Percentiles rank a stretch among this genome's conserved stretches.
These are phyloP conservation scores for Syrmaticus mikado DNA, from an alignment of 2,113 vertebrate genomes.

Conservation along the genomic window DNA sequence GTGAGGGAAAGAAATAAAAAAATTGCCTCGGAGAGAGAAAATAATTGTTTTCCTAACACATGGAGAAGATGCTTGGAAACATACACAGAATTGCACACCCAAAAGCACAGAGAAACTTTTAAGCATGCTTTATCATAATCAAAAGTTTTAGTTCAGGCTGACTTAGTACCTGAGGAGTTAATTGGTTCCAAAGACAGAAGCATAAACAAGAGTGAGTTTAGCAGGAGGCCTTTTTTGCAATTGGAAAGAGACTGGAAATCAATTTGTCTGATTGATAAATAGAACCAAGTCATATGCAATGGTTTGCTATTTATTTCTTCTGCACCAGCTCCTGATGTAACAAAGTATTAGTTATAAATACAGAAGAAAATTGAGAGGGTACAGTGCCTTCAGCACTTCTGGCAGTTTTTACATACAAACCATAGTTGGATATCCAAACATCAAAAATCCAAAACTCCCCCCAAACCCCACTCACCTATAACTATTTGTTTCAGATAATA, in stretches of 20 bases:
- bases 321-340: background rate
- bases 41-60: background rate
- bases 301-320: background rate
- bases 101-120: background rate
- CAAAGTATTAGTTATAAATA: background rate
- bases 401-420: too few relatives aligned
- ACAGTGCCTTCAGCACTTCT: background rate
- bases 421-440: too few relatives aligned
- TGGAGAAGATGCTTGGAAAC: background rate
- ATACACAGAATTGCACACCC: background rate
- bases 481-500: background rate
- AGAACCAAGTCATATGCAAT: background rate
- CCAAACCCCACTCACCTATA: background rate
- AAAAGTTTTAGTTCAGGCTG: background rate
- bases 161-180: background rate
- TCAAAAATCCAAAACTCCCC: background rate
- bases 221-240: background rate
- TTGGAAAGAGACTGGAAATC: background rate
- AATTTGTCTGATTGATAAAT: background rate
- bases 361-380: background rate
- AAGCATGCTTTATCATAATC: background rate
- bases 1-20: background rate
- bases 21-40: background rate
- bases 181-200: background rate
- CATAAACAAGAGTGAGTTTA: background rate